Conservation (phyloP, 2,888 invertebrate genomes). For the Mimachlamys varia region DNA sequence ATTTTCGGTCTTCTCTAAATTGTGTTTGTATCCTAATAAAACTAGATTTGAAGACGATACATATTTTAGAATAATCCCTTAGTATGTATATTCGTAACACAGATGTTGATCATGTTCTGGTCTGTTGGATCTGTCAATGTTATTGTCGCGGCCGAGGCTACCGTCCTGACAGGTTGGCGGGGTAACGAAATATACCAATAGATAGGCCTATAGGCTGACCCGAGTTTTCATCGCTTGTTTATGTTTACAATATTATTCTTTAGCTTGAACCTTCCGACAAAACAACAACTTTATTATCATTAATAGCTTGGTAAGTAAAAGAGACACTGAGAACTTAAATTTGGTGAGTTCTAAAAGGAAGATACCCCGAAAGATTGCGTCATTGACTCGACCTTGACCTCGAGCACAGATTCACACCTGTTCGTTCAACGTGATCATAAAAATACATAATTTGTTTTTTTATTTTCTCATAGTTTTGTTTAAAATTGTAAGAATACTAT, state of each 20-base stretch:
- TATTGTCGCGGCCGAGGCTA: not conserved
- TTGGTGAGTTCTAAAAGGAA: not conserved
- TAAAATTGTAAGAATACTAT: not conserved
- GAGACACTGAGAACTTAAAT: not conserved
- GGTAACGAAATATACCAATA: not conserved
- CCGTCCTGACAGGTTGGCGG: constrained; percentile 12
- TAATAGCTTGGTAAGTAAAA: not conserved
- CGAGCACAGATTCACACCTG: not conserved
- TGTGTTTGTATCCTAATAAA: too few species aligned
- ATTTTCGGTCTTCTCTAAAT: not conserved
- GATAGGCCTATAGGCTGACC: not conserved
- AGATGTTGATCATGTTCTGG: not conserved
- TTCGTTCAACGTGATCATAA: not conserved
- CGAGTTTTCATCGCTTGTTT: not conserved
- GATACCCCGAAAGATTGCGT: constrained; percentile 26
- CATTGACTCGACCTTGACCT: constrained; percentile 36
- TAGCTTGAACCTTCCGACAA: not conserved
- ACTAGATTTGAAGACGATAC: too few species aligned
- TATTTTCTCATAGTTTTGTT: not conserved
- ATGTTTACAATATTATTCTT: not conserved
- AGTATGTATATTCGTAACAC: not conserved
- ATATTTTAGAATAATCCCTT: not conserved
- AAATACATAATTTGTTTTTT: not conserved
- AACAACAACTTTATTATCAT: not conserved
- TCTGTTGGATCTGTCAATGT: not conserved